Base-by-base conservation (phyloP, 2,797 vertebrate species). In the Fringilla coelebs region DNA sequence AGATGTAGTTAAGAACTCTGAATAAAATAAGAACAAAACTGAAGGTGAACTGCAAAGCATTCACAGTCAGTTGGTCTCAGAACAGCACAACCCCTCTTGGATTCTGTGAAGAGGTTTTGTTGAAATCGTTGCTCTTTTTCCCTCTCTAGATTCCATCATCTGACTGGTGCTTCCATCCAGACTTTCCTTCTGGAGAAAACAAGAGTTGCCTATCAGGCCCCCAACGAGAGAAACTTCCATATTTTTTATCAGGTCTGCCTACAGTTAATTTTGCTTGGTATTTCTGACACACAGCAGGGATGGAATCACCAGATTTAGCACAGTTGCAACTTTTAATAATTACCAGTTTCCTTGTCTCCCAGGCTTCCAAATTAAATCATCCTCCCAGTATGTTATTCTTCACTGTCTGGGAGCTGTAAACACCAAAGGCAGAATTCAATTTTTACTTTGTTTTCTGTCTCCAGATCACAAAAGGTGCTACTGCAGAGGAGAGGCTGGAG, bases 141-240 rank as follows among this genome's bases (percentile, higher is more conserved):
- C 25, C 18, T 22, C 29, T 95, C 71, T 96, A 99, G 99, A 90
- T 96, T 98, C 94, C 99, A 99, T 78, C 98, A 99, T 83, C 97
- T 99, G 88, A 98, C 98, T 4, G 99, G 99, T 34, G 99, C 99
- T 7, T 98, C 99, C 22, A 98, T 99, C 89, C 99, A 99, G 92
- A 99, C 99, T 2, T 99, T 99, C 95, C 97, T 99, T 55, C 97
- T 99, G 87, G 99, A 99, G 97, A 99, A 99, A 97, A 99, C 99
- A 31, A 98, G 99, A 90, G 98, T 99, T 92, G 96, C 98, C 77
- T 98, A 97, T 90, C 99, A 99, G 94, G 98, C 98, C 4, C 95
- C 98, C 24, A 97, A 52, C 13, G 99, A 99, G 95, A 99, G 99
- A 96, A 99, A 99, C 97, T 99, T 99, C 83, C 99, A 99, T 96